Evolutionary conservation across 35 echinoderm and acorn worm species (phyloP), one percentile per base, ranked within the genome.

Genomic region (Chiridota heheva): DNA sequence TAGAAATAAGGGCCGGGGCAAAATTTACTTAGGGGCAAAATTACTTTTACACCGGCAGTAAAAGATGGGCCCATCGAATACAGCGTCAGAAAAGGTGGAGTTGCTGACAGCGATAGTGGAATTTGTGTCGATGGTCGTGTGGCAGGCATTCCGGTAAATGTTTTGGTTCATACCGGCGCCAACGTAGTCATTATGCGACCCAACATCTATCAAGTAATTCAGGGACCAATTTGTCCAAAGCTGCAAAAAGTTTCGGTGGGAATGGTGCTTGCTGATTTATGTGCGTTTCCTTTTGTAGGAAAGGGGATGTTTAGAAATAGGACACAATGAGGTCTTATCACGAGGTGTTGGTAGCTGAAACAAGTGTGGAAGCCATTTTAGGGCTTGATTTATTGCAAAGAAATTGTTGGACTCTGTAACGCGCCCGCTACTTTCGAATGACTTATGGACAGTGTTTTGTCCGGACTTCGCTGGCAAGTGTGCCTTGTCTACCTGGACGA

Each of bases 401-500:
- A 13, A 22, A 85, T n/a, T n/a, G n/a, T 63, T 8, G 60, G 70
- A 22, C 38, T 73, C 2, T 44, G 39, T 24, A 47, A 47, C 42
- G 22, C 42, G 8, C 81, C 81, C 10, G 44, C 63, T 22, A 83
- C 81, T 17, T 83, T 83, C 40, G 63, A 70, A 57, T 5, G 81
- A 36, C 45, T 69, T 28, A 85, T 85, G 84, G 84, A 87, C 53
- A 61, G 63, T 31, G 86, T 71, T 10, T 31, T 88, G 0, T 39
- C 60, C 26, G 86, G 63, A 53, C 65, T 88, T n/a, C 74, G 55
- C 13, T 88, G 73, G 75, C 62, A 67, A 22, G 66, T 70, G 8
- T 58, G 77, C 20, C 76, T 88, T 39, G 86, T 88, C 17, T 88
- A 81, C 34, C 45, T 85, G 10, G 71, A 86, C 46, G 70, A 77